Percentiles rank a stretch among this genome's conserved stretches.
phyloP scores from a whole-genome alignment of 2,113 vertebrate genomes.

The Psettodes erumei region DNA sequence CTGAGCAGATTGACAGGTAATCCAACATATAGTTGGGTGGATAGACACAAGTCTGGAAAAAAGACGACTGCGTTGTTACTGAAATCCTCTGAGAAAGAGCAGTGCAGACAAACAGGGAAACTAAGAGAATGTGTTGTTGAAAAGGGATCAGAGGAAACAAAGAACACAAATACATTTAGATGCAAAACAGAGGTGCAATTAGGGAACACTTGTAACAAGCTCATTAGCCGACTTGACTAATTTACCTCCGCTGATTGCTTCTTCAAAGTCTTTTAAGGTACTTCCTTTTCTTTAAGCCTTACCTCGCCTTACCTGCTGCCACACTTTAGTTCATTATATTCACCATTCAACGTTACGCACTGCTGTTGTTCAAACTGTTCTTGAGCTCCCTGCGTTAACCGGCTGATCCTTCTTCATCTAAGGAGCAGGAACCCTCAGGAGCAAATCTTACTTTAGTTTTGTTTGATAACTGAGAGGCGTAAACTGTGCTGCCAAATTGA shows the following conservation, averaged over 20 bases:
- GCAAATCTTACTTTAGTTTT: constrained; percentile 8
- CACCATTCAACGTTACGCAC: constrained; percentile 22
- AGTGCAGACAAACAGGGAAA: neutral
- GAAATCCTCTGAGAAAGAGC: constrained; percentile 10
- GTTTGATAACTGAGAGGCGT: constrained; percentile 27
- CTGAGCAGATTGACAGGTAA: constrained; percentile 13
- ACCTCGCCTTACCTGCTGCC: constrained; percentile 50
- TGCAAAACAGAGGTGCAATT: constrained; percentile 54
- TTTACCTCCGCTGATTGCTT: constrained; percentile 62
- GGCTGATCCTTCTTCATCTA: constrained; percentile 34
- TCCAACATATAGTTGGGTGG: neutral
- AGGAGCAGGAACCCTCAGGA: neutral
- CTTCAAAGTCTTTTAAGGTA: constrained; percentile 50
- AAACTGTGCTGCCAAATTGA: neutral
- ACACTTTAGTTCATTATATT: constrained; percentile 50
- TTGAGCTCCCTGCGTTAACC: constrained; percentile 17
- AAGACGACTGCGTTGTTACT: constrained; percentile 4
- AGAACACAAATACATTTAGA: constrained; percentile 46
- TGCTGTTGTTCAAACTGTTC: constrained; percentile 23
- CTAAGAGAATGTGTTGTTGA: neutral
- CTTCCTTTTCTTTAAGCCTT: constrained; percentile 30
- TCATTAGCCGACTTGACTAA: constrained; percentile 70
- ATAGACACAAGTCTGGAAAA: constrained; percentile 7
- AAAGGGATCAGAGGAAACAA: constrained; percentile 36
- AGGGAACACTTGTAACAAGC: constrained; percentile 52